These are phyloP conservation scores for Thamnophis sirtalis DNA, from an alignment of 2,113 vertebrate species.

Conservation along the genomic window DNA sequence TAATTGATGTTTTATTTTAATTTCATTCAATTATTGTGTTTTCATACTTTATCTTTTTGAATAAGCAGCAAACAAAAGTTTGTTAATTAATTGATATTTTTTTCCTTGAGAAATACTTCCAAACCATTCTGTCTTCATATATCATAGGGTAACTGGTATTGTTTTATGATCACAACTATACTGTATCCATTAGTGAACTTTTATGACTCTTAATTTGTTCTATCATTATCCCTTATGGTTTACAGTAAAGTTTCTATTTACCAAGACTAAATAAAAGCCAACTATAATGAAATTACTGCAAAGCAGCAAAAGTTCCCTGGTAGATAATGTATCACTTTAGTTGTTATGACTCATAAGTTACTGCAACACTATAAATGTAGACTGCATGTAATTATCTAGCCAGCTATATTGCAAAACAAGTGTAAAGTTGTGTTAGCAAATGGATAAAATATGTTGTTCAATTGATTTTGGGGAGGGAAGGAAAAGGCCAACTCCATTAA, in stretches of 20 bases:
- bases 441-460: not conserved
- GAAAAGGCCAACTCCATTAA: not conserved
- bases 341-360: slow-evolving; percentile 30
- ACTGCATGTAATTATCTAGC: slow-evolving; percentile 12
- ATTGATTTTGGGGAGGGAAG: not conserved
- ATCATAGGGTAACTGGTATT: not conserved
- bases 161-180: not conserved
- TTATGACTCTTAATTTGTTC: not conserved
- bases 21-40: not conserved
- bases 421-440: slow-evolving; percentile 11
- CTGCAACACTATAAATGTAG: slow-evolving; percentile 18
- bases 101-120: not conserved
- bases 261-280: slow-evolving; percentile 2
- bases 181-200: not conserved
- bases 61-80: not conserved
- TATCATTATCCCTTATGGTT: not conserved
- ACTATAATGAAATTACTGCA: not conserved
- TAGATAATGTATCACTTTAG: slow-evolving; percentile 19
- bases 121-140: not conserved
- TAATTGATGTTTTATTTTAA: not conserved
- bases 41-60: not conserved
- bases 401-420: slow-evolving; percentile 9
- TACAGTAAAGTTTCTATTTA: not conserved
- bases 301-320: slow-evolving; percentile 5
- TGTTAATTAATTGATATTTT: not conserved